Base-by-base conservation (phyloP, 2,113 vertebrate genomes). In the Campylomormyrus numenius region DNA sequence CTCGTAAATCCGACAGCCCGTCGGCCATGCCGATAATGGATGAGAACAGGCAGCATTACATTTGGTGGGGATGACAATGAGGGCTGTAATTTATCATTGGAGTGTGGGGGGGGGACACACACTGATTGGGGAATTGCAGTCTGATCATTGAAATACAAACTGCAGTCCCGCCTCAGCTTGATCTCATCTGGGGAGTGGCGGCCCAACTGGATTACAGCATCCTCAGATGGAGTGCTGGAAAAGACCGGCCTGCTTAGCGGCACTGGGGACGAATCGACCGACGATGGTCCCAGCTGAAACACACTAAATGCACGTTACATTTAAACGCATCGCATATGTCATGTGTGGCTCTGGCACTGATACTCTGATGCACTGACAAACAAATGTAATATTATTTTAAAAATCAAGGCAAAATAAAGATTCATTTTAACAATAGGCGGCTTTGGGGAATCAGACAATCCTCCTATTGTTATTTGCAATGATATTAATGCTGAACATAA, bases 41-140 rank as follows among this genome's bases (percentile, higher is more conserved):
- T 93, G 91, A 91, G 90, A 91, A 91, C 89, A 92, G 89, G 91
- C 88, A 89, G 91, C 58, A 45, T 87, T 84, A 88, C 89, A 89
- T 91, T 92, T 90, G 77, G 89, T 85, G 42, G 83, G 88, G 90
- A 91, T 15, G 90, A 91, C 52, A 90, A 92, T 90, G 90, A 91
- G 89, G 90, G 89, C 88, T 91, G 86, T 91, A 91, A 93, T 92
- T 92, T 92, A 93, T 94, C 91, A 92, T 87, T 31, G 83, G 89
- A 80, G 84, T 85, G 11, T 19, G 84, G 88, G 70, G 50, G 85
- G 48, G 89, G 89, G 49, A 88, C n/a, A 89, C 89, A 91, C 92
- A 91, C 92, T 88, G 87, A 91, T 90, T 90, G 88, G 92, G 89
- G 87, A 92, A 93, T 91, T 92, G 91, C 89, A 91, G 91, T 92